A percentile compares a stretch with the other conserved stretches of the same genome.
These are phyloP conservation scores for Cataglyphis livida DNA, from an alignment of 2,888 invertebrate species.

Conservation along the genomic window DNA sequence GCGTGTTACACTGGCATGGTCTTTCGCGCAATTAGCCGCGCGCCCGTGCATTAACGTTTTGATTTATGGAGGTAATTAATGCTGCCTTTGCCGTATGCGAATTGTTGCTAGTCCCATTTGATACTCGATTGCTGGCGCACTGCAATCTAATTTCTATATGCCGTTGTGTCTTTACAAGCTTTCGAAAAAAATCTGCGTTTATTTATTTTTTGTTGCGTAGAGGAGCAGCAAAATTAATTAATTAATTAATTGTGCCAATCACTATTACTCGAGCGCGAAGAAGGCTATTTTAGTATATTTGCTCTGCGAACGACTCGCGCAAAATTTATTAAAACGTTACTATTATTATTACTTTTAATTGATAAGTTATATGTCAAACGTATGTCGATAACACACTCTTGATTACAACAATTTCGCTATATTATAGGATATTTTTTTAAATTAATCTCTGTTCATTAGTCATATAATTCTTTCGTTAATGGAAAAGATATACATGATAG, in stretches of 20 bases:
- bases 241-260: background rate
- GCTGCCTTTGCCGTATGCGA: slow-evolving; percentile 56
- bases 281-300: slow-evolving; percentile 30
- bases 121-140: slow-evolving; percentile 57
- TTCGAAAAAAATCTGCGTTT: background rate
- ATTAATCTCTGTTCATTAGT: background rate
- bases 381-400: slow-evolving; percentile 34
- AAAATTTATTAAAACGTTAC: slow-evolving; percentile 19
- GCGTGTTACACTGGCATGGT: slow-evolving; percentile 60
- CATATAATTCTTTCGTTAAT: background rate
- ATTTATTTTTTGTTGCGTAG: background rate
- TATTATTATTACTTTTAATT: slow-evolving; percentile 42
- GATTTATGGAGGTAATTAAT: slow-evolving; percentile 76
- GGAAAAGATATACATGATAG: no score
- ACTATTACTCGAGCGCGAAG: background rate
- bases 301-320: background rate
- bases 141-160: slow-evolving; percentile 40
- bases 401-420: slow-evolving; percentile 2
- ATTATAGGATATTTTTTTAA: background rate
- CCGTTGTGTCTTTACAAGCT: background rate
- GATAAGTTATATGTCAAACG: slow-evolving; percentile 11
- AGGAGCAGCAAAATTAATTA: background rate
- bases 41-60: slow-evolving; percentile 70
- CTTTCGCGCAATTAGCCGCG: slow-evolving; percentile 73
- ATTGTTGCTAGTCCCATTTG: slow-evolving; percentile 66